phyloP scores from a whole-genome alignment of 2,797 vertebrate species.

The Poecilia picta region DNA sequence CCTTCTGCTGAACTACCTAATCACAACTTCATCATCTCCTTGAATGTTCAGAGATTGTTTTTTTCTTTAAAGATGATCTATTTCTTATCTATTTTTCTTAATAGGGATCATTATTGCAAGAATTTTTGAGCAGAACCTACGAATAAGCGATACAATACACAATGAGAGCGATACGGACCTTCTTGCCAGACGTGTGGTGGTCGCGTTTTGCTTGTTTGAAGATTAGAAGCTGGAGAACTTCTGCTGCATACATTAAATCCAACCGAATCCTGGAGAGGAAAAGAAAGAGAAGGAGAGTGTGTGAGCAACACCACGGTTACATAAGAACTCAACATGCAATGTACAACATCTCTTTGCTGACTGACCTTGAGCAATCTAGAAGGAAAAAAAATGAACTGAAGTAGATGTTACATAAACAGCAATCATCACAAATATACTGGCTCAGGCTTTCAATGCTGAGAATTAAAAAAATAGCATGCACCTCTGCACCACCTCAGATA shows the following conservation, averaged over 20 bases:
- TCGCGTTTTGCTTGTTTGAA: background rate
- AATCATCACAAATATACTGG: conserved; percentile 35
- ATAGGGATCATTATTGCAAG: background rate
- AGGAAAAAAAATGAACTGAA: background rate
- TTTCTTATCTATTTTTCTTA: background rate
- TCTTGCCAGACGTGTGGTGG: conserved; percentile 8
- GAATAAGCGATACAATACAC: background rate
- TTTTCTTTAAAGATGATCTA: background rate
- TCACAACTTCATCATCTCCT: background rate
- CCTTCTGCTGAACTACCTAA: background rate
- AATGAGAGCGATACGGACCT: conserved; percentile 20
- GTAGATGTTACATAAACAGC: conserved; percentile 39
- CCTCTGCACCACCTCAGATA: background rate
- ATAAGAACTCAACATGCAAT: conserved; percentile 39
- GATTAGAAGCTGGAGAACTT: conserved; percentile 18
- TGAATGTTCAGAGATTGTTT: background rate
- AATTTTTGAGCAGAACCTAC: background rate
- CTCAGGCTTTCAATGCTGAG: background rate
- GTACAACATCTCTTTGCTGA: conserved; percentile 37
- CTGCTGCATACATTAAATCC: conserved; percentile 41
- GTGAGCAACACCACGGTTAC: conserved; percentile 41
- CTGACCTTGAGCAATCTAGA: conserved; percentile 27
- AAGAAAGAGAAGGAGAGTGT: conserved; percentile 5
- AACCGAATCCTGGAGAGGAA: conserved; percentile 31
- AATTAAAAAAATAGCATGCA: background rate